Evolutionary conservation across 2,113 vertebrate genomes (phyloP).

Genomic region (Pterophyllum scalare): DNA sequence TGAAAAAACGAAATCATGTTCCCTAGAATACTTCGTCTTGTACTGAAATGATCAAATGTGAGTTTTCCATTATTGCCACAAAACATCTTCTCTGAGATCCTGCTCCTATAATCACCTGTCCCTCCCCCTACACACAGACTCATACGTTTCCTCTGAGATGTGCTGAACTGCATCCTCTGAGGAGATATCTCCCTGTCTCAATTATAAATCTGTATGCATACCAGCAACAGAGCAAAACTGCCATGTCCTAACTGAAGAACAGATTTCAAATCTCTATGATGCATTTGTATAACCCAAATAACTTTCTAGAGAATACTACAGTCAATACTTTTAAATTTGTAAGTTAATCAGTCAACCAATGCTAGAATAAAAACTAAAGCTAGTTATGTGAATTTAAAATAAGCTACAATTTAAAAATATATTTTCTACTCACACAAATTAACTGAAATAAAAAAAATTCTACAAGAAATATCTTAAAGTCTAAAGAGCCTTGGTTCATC

Average conservation of each 20-base stretch:
- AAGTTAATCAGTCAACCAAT: background rate
- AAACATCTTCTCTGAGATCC: background rate
- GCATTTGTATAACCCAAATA: background rate
- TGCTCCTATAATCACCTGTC: background rate
- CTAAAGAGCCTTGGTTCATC: background rate
- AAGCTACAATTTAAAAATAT: background rate
- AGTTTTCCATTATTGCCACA: background rate
- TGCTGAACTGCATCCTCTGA: background rate
- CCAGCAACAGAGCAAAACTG: background rate
- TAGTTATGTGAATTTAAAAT: background rate
- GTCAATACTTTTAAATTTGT: background rate
- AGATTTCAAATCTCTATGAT: background rate
- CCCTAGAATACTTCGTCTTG: background rate
- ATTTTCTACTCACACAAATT: background rate
- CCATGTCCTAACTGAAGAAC: background rate
- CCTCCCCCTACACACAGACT: background rate
- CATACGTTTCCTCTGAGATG: background rate
- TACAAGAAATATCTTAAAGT: background rate
- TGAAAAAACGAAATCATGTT: background rate
- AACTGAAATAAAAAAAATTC: background rate
- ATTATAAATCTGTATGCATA: background rate
- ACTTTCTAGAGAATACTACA: background rate
- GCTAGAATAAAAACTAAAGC: background rate
- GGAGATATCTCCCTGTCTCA: background rate
- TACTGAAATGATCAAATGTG: background rate